Evolutionary conservation across 2,797 vertebrate genomes (phyloP).

Genomic region (Sciurus vulgaris): DNA sequence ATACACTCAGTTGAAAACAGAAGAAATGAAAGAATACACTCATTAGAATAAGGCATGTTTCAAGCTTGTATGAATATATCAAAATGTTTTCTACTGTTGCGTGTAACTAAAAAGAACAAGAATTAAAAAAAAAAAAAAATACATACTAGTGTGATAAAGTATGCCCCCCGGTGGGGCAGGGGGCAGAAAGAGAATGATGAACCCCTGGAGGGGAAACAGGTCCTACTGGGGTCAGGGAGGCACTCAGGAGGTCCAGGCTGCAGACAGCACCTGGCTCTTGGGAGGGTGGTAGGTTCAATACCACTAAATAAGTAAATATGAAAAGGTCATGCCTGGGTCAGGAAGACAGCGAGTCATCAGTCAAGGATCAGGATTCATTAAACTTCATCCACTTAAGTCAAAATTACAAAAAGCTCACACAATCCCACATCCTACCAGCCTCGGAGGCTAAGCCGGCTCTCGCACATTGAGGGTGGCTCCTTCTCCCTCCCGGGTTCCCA

Average conservation of each 20-base stretch:
- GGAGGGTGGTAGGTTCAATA: neutral
- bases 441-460: neutral
- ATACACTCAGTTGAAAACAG: neutral
- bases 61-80: no score
- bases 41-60: no score
- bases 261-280: neutral
- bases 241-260: fast-evolving
- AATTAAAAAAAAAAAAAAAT: no score
- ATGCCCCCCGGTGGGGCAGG: no score
- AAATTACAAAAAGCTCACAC: neutral
- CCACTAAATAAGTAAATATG: neutral
- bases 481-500: no score
- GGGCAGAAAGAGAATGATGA: no score
- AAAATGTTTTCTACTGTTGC: no score
- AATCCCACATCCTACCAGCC: neutral
- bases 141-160: neutral
- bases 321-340: neutral
- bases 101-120: no score
- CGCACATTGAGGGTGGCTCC: no score
- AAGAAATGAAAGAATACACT: neutral
- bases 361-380: neutral
- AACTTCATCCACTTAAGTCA: neutral
- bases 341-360: neutral
- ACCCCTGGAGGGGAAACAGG: neutral
- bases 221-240: neutral